phyloP scores from a whole-genome alignment of 2,888 invertebrate genomes.

The Chrysolina americana region DNA sequence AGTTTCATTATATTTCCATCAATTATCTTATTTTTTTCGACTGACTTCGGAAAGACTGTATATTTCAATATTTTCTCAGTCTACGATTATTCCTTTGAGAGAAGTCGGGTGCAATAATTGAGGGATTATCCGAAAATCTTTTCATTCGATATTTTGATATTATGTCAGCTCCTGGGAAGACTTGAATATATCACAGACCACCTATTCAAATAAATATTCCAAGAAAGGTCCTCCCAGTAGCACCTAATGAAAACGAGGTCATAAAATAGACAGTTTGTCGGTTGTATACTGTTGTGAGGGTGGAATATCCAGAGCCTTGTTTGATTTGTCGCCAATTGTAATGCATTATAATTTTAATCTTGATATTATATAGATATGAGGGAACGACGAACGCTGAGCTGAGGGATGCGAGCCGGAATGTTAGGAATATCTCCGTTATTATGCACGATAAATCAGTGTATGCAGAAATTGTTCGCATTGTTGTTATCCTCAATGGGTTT shows the following conservation, averaged over 20 bases:
- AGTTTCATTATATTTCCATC: no score
- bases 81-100: no score
- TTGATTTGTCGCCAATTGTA: slow-evolving; percentile 1
- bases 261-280: background rate
- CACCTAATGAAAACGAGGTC: background rate
- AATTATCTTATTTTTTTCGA: no score
- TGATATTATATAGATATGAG: slow-evolving; percentile 6
- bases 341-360: slow-evolving; percentile 10
- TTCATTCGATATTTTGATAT: no score
- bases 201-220: no score
- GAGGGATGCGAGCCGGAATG: slow-evolving; percentile 14
- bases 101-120: no score
- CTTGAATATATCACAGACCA: no score
- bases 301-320: background rate
- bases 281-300: background rate
- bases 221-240: no score
- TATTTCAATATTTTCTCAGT: no score
- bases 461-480: background rate
- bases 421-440: slow-evolving; percentile 7
- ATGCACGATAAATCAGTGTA: background rate
- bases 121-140: no score
- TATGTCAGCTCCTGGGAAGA: no score
- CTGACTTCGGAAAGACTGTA: no score
- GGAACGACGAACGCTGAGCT: background rate
- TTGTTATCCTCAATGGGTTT: slow-evolving; percentile 7